Base-by-base conservation (phyloP, 2,888 invertebrate species). In the Mythimna albipuncta region DNA sequence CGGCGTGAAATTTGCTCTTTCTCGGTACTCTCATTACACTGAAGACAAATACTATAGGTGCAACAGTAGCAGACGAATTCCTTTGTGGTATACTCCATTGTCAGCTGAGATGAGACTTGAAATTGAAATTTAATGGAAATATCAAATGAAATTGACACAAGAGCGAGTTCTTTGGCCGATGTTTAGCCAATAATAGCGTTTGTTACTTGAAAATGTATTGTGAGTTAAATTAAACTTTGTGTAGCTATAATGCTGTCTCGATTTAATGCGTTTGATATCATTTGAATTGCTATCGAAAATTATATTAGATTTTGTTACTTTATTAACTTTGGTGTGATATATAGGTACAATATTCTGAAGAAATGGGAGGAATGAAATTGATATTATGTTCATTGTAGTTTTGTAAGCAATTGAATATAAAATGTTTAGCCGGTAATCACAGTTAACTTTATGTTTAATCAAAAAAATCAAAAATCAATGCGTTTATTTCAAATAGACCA, bases 101-200 rank as follows among this genome's bases (percentile, higher is more conserved):
- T 85, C 32, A 79, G 35, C 2, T 32, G 65, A 77, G 80, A 94
- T 92, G 93, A 93, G 92, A 92, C 92, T 89, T 90, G 90, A 91
- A 92, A 94, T 94, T 93, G 92, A 93, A 93, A 92, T 94, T 93
- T 84, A 82, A 85, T 85, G 82, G 93, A 93, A 94, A 93, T 94
- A 94, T 94, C 91, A 92, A 93, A 94, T 91, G 91, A 91, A 91
- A 91, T 86, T 90, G 89, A 82, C 84, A 83, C 74, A 81, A 74
- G 74, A 74, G 79, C 87, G 75, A 72, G 77, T 85, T 90, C 89
- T 90, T 90, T 90, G 89, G 86, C 78, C 88, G 89, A 90, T 88
- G 86, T 85, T 82, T 78, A 79, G 82, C 76, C 85, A 89, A 93
- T 93, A 93, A 93, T 89, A 85, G 87, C 87, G 81, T 85, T 88